A percentile compares a stretch with the other conserved stretches of the same genome.
These are phyloP conservation scores for Chinchilla lanigera DNA, from an alignment of 2,113 vertebrate genomes.

Conservation along the genomic window DNA sequence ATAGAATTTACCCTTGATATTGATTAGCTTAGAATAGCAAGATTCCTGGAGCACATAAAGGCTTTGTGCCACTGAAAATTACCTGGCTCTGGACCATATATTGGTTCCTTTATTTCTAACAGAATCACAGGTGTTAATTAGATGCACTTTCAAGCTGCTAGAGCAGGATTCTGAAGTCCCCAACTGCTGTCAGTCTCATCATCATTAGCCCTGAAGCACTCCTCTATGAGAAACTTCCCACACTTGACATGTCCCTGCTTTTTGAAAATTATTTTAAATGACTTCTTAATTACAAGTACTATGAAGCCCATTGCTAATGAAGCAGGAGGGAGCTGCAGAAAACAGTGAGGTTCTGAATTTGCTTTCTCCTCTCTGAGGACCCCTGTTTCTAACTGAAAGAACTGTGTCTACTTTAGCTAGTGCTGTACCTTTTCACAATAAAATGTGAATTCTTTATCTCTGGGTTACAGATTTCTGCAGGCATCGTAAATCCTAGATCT, in stretches of 20 bases:
- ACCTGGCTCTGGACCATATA: constrained; percentile 43
- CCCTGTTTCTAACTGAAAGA: constrained; percentile 54
- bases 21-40: constrained; percentile 77
- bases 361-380: constrained; percentile 40
- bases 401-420: constrained; percentile 18
- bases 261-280: constrained; percentile 79
- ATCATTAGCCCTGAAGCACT: constrained; percentile 76
- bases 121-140: constrained; percentile 80
- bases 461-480: constrained; percentile 76
- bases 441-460: constrained; percentile 75
- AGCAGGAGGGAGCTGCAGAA: constrained; percentile 58
- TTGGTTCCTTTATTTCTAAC: constrained; percentile 57
- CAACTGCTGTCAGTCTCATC: constrained; percentile 67
- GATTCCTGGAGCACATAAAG: constrained; percentile 71
- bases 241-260: constrained; percentile 72
- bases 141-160: constrained; percentile 76
- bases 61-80: constrained; percentile 74
- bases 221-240: constrained; percentile 68
- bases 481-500: constrained; percentile 73
- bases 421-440: constrained; percentile 1
- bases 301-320: constrained; percentile 70
- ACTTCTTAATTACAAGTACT: constrained; percentile 77
- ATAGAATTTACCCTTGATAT: constrained; percentile 76
- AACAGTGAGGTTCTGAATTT: constrained; percentile 63
- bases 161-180: constrained; percentile 60